Conservation (phyloP, 2,888 invertebrate genomes). For the Scrobipalpa costella region DNA sequence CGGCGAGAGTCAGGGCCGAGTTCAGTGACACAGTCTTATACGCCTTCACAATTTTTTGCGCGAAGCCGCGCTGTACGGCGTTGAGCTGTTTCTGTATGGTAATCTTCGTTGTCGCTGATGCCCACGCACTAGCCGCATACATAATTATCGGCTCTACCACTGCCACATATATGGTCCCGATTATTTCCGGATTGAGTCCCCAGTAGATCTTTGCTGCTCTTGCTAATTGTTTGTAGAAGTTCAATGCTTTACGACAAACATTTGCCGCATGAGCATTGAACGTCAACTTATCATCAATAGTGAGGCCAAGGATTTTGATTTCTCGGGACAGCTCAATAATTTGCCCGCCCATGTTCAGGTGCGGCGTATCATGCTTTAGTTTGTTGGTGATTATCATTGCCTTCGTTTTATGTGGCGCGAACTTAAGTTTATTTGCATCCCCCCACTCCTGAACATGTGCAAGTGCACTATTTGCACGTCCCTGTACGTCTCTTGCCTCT, state of each 20-base stretch:
- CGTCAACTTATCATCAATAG: constrained; percentile 28
- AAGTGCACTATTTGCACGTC: not conserved
- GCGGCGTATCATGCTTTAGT: constrained; percentile 8
- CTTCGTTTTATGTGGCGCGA: too few species aligned
- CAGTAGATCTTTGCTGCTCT: too few species aligned
- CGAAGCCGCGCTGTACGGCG: not conserved
- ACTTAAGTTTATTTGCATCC: too few species aligned
- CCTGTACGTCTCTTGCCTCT: not conserved
- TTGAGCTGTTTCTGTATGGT: not conserved
- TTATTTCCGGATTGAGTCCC: too few species aligned
- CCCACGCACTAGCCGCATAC: constrained; percentile 31
- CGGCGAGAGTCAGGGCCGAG: too few species aligned
- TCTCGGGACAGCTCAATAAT: constrained; percentile 15
- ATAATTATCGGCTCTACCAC: constrained; percentile 18
- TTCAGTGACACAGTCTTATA: too few species aligned
- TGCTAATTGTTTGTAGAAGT: constrained; percentile 24
- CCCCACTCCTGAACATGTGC: not conserved
- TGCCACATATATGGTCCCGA: constrained; percentile 19
- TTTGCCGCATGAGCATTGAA: constrained; percentile 18
- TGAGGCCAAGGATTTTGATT: constrained; percentile 31
- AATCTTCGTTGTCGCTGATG: not conserved
- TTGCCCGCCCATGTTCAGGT: constrained; percentile 21
- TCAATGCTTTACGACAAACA: constrained; percentile 11
- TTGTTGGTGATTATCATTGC: not conserved
- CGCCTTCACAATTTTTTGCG: not conserved